Evolutionary conservation across 2,797 vertebrate genomes (phyloP), one percentile per base, ranked within the genome.

Genomic region (Tolypeutes matacus): DNA sequence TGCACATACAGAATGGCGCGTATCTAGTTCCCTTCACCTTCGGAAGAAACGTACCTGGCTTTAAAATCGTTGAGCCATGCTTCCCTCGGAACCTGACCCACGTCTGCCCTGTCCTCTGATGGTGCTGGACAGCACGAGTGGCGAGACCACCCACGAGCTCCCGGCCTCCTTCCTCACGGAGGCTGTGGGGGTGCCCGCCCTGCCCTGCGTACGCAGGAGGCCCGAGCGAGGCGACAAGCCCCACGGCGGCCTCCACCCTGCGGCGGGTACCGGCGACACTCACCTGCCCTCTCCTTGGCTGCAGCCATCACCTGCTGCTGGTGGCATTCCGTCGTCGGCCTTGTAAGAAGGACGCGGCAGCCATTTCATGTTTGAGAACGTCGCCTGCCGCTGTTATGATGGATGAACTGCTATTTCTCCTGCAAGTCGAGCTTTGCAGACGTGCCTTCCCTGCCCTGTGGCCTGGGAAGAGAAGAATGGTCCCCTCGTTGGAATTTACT

Each of bases 61-160:
- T 58, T 14, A 13, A 23, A 2, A 1, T 1, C 2, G 0, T 0
- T 0, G 7, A 0, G 1, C 12, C 29, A 4, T 13, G 0, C 34
- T 53, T 3, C 49, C 7, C 23, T 29, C 23, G 7, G 13, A 20
- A 17, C 17, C 65, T 67, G 65, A 3, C 31, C 11, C 9, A 3
- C 0, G 2, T 4, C 11, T 1, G 7, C 53, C 21, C 1, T 2
- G 60, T 27, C 60, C 2, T 11, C 11, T 5, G 53, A 64, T 3
- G 31, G 4, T 65, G 64, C n/a, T 29, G 62, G 56, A 8, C 7
- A 5, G 6, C 17, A 20, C 5, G 20, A 17, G 20, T 21, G 20
- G 56, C 56, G 20, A 21, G 56, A 56, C 15, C 51, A 53, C 53
- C 18, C 13, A 3, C 18, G 15, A 2, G 15, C 53, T 18, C 18